A percentile compares a stretch with the other conserved stretches of the same genome.
Conservation (phyloP, 92 coral and sea anemone species). For the Heteractis magnifica region DNA sequence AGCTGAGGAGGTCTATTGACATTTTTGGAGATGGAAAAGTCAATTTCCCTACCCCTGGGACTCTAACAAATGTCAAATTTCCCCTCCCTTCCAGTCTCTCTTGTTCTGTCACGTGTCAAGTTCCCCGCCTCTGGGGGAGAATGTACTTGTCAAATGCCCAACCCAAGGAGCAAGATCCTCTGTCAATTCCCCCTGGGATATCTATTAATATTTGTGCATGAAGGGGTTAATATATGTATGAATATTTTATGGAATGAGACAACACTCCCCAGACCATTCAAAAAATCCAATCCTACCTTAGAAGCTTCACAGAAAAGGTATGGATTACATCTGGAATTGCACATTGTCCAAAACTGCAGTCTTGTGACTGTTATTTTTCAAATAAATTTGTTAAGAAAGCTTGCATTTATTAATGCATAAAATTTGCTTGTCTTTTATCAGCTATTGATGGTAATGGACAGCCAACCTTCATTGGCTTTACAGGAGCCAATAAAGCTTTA, state of each 20-base stretch:
- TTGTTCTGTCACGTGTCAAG: too few relatives aligned
- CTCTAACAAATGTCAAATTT: too few relatives aligned
- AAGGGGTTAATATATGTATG: neutral
- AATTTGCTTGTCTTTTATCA: slow-evolving; percentile 12
- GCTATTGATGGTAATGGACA: slow-evolving; percentile 74
- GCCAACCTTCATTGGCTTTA: slow-evolving; percentile 83
- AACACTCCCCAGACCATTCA: neutral
- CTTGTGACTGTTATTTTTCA: too few relatives aligned
- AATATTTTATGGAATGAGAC: neutral
- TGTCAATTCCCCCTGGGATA: neutral
- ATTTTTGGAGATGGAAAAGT: too few relatives aligned
- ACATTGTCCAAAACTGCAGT: too few relatives aligned
- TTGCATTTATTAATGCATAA: neutral
- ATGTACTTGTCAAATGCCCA: too few relatives aligned
- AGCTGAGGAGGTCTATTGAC: too few relatives aligned
- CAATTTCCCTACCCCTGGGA: too few relatives aligned
- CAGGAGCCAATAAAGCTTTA: slow-evolving; percentile 74
- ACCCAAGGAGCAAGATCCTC: too few relatives aligned
- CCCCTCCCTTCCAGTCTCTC: too few relatives aligned
- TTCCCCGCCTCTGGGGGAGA: too few relatives aligned
- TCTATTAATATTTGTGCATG: neutral
- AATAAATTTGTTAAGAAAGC: neutral
- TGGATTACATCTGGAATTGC: neutral
- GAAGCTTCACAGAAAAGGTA: neutral
- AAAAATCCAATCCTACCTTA: neutral